Evolutionary conservation across 2,888 invertebrate genomes (phyloP), one percentile per base, ranked within the genome.

Genomic region (Leucophora obtusa): DNA sequence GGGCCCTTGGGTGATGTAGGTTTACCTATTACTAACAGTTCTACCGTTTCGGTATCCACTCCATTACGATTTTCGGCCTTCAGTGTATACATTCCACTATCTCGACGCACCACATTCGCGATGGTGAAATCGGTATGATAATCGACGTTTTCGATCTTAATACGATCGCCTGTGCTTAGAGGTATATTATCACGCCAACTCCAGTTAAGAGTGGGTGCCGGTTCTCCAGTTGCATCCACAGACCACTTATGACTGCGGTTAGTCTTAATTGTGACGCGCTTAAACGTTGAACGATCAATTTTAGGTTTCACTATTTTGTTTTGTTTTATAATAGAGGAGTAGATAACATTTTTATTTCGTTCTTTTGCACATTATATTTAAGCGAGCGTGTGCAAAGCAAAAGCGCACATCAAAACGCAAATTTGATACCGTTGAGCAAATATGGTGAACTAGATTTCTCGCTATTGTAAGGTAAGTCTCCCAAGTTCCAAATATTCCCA

Each of bases 191-290:
- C 96, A 53, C 96, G 93, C 95, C 96, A 96, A 60, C 95, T 93
- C 99, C 99, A 99, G 81, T 93, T 94, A 51, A 94, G 93, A 50
- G 94, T 94, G 85, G 99, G 99, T 84, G 96, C 93, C 28, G 99
- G 99, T 92, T 99, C 99, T 88, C 99, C 99, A 83, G 92, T 94
- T 83, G 97, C 96, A 89, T 98, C 97, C 56, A 98, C 97, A 14
- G 96, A 94, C 95, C 98, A 96, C 91, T 96, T 97, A 91, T 98
- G 96, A 1, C 96, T 95, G 86, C 97, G 94, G 14, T 98, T 98
- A 51, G 96, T 96, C 91, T 98, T 98, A 88, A 99, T 95, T 84
- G 95, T 96, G 47, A 98, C 91, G 1, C 95, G 94, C 89, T 97
- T 96, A 92, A 98, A 95, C 83, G 94, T 96, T 87, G 94, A 94